Percentiles rank a stretch among this genome's conserved stretches.
Evolutionary conservation across 2,888 invertebrate genomes (phyloP).

Genomic region (Agrotis puta): DNA sequence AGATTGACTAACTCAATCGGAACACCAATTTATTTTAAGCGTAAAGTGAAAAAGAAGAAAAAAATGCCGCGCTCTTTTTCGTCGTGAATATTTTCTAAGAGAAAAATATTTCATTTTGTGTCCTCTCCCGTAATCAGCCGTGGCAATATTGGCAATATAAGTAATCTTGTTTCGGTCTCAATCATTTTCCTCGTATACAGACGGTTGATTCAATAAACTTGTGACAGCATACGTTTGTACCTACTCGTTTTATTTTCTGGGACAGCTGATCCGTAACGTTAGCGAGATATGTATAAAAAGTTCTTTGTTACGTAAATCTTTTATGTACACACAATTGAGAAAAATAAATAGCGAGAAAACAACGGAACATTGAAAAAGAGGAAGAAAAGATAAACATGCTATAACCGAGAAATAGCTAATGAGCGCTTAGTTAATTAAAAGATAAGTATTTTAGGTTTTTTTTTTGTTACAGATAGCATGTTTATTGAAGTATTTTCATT

Average conservation of each 20-base stretch:
- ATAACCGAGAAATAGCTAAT: conserved; percentile 34
- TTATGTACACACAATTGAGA: background rate
- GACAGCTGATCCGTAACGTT: conserved; percentile 25
- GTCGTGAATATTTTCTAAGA: conserved; percentile 52
- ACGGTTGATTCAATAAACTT: conserved; percentile 64
- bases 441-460: background rate
- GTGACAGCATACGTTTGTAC: conserved; percentile 53
- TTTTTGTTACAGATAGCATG: conserved; percentile 1
- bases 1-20: conserved; percentile 52
- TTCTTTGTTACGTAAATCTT: conserved; percentile 1
- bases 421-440: conserved; percentile 18
- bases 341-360: conserved; percentile 25
- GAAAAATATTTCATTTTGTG: conserved; percentile 56
- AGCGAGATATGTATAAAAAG: background rate
- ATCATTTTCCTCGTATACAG: conserved; percentile 62
- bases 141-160: conserved; percentile 66
- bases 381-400: conserved; percentile 22
- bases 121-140: conserved; percentile 60
- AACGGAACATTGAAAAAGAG: conserved; percentile 21
- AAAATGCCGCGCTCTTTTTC: conserved; percentile 34
- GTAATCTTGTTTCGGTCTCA: conserved; percentile 66
- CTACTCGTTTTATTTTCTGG: conserved; percentile 38
- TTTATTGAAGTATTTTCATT: background rate
- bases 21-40: conserved; percentile 57
- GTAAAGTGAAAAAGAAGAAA: conserved; percentile 40